Evolutionary conservation across 2,888 invertebrate genomes (phyloP), one percentile per base, ranked within the genome.

Genomic region (Pandemis corylana): DNA sequence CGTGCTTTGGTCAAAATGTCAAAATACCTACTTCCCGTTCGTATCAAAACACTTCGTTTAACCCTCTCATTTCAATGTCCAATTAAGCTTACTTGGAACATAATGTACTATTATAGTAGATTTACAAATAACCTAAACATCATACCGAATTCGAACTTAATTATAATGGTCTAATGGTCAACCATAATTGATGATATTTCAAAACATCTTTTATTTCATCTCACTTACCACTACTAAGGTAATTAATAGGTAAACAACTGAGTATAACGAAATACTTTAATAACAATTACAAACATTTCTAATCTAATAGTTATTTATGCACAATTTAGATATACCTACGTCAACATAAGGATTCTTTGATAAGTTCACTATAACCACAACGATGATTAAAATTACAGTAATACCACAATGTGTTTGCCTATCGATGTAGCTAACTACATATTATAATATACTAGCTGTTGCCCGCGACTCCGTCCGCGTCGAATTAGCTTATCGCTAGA

Each of bases 241-340:
- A 49, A 12, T 12, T 49, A 49, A 7, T 7, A 51, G 7, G 51
- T 41, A 41, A 62, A 28, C 41, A 12, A 61, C 7, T 6, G 15
- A n/a, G 62, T 42, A 13, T 62, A 62, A 62, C 62, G 62, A 42
- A 62, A 42, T 42, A 62, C 13, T 62, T 62, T 62, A 62, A 62
- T 62, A 62, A 62, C 62, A 62, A 42, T 62, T 62, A 62, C 62
- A 62, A 62, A 62, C 42, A n/a, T 56, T 61, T 36, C 12, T 20
- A 56, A 36, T 61, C 13, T 62, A 62, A 42, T 62, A 42, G 10
- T 62, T 42, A 62, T 36, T 42, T 62, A 62, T 62, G 42, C 41
- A 62, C 42, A 62, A n/a, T 28, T 62, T 41, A 62, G 20, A n/a
- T 62, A 62, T n/a, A 41, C 41, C 20, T 62, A 62, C 13, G 36